Evolutionary conservation across 2,113 vertebrate species (phyloP), one percentile per base, ranked within the genome.

Genomic region (Origma solitaria): DNA sequence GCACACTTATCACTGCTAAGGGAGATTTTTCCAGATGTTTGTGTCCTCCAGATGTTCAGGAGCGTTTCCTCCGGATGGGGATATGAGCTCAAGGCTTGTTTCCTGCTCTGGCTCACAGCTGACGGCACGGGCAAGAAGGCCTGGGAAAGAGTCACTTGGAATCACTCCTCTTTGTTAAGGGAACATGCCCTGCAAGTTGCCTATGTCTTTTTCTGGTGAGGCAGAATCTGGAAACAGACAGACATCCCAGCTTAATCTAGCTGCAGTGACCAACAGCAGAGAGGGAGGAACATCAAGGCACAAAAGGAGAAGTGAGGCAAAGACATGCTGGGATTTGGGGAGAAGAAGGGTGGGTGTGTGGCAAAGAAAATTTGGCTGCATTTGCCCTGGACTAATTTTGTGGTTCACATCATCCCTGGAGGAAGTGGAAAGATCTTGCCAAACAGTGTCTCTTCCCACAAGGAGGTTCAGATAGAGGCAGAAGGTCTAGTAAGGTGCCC

Each of bases 21-120:
- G 62, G 90, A 94, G 77, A 45, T 75, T 85, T 85, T 94, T 94
- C 96, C 97, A 96, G 94, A 95, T 94, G 96, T 96, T 95, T 57
- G 10, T 51, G 69, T 81, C 75, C 69, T 96, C 90, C 96, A 97
- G 96, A 96, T 96, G 96, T 97, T 91, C 76, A 37, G 65, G 69
- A 96, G 66, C 8, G 0, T 92, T 96, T 97, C 90, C 95, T 97
- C 58, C 45, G 47, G 94, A 95, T 91, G 81, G 81, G 85, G 94
- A 91, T 95, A 58, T 92, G 82, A 95, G 89, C 80, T 38, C 1
- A 35, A 75, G 91, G 81, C 84, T 86, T 5, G 1, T 82, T 97
- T 97, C 94, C 95, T 97, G 96, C 89, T 87, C 90, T 95, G 90
- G 87, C 87, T 94, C 64, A 14, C 77, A 95, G 87, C 85, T 95